These are phyloP conservation scores for Pleuronectes platessa DNA, from an alignment of 2,113 vertebrate genomes.

Conservation along the genomic window DNA sequence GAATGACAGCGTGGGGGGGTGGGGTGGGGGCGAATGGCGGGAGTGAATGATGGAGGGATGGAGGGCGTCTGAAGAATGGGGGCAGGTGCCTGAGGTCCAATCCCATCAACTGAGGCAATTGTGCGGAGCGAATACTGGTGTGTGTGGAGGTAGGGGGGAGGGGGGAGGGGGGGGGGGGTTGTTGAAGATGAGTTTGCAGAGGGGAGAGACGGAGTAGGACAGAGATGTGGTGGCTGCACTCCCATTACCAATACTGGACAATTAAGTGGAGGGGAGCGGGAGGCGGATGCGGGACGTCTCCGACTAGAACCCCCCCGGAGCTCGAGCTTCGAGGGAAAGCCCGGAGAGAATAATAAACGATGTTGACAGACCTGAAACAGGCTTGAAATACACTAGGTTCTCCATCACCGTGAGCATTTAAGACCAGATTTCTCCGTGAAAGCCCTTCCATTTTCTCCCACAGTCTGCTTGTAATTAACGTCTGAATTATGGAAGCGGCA, in stretches of 20 bases:
- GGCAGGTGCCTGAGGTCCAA: constrained; percentile 70
- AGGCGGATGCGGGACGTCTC: not conserved
- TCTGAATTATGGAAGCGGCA: constrained; percentile 23
- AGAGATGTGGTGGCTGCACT: constrained; percentile 43
- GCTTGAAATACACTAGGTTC: not conserved
- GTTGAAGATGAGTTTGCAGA: constrained; percentile 51
- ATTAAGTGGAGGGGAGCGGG: not conserved
- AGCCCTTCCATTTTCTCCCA: constrained; percentile 13
- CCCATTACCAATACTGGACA: constrained; percentile 25
- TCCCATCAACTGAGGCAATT: constrained; percentile 80
- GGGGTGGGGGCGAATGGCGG: constrained; percentile 10
- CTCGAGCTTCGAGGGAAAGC: no score
- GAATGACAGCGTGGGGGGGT: constrained; percentile 50
- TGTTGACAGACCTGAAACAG: not conserved
- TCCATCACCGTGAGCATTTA: not conserved
- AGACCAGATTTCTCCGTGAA: constrained; percentile 16
- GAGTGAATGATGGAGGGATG: constrained; percentile 50
- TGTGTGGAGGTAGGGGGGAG: constrained; percentile 33
- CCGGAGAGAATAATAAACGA: not conserved
- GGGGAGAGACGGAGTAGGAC: constrained; percentile 19
- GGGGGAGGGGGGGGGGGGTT: constrained; percentile 43
- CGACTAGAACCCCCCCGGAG: not conserved
- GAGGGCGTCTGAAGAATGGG: constrained; percentile 66
- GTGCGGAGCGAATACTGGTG: constrained; percentile 71
- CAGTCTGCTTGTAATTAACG: constrained; percentile 30